A percentile compares a stretch with the other conserved stretches of the same genome.
Conservation (phyloP, 2,797 vertebrate genomes). For the Sphenodon punctatus region DNA sequence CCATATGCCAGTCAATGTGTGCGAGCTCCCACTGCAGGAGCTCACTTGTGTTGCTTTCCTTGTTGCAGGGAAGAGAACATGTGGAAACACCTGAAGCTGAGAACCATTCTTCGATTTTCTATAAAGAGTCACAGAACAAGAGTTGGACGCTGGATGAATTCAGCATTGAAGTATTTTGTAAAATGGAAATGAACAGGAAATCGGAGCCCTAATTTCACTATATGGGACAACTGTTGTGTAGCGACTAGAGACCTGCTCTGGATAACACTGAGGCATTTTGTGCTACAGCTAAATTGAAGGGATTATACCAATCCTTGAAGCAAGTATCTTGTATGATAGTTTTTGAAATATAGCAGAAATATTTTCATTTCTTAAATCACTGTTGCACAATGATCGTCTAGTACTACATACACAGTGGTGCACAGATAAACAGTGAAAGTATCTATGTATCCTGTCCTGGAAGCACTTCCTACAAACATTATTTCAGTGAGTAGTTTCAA, state of each 20-base stretch:
- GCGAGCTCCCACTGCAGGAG: too few relatives aligned
- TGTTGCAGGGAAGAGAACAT: too few relatives aligned
- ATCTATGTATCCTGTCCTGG: neutral
- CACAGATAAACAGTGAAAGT: conserved; percentile 25
- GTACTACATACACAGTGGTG: neutral
- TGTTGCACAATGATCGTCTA: conserved; percentile 2
- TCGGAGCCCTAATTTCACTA: too few relatives aligned
- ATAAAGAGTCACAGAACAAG: too few relatives aligned
- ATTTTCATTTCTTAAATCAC: conserved; percentile 19
- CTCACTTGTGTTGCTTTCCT: too few relatives aligned
- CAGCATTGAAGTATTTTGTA: neutral
- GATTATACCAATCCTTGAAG: neutral
- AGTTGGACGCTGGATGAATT: neutral
- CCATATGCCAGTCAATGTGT: too few relatives aligned
- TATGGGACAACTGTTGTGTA: too few relatives aligned
- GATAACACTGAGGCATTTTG: neutral
- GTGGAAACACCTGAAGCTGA: neutral
- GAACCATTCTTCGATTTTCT: neutral
- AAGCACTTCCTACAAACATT: conserved; percentile 20
- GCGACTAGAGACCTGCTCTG: neutral
- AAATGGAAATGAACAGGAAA: neutral
- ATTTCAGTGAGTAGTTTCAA: conserved; percentile 15
- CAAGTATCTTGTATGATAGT: neutral
- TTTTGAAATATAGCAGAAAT: neutral
- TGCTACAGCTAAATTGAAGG: neutral